Evolutionary conservation across 2,113 vertebrate genomes (phyloP).

Genomic region (Labrus mixtus): DNA sequence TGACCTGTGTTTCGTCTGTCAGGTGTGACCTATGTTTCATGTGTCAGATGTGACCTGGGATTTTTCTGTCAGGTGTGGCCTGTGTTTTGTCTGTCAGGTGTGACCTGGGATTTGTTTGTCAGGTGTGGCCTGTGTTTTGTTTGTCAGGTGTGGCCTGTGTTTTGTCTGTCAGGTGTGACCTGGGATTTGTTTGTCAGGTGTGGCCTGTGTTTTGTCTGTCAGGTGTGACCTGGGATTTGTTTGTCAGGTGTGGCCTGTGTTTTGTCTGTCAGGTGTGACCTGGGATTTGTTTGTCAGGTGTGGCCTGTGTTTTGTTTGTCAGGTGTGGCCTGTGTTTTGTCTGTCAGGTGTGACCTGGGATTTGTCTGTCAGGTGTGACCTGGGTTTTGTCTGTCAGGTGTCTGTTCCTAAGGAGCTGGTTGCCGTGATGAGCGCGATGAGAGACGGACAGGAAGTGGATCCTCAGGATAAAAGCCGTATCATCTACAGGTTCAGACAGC

Average conservation of each 20-base stretch:
- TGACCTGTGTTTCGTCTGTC: conserved; percentile 17
- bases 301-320: conserved; percentile 17
- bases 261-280: neutral
- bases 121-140: neutral
- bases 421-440: conserved; percentile 93
- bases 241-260: conserved; percentile 48
- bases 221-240: conserved; percentile 15
- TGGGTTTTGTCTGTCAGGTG: conserved; percentile 35
- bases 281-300: neutral
- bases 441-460: conserved; percentile 89
- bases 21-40: too few species aligned
- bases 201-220: neutral
- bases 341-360: neutral
- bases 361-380: conserved; percentile 1
- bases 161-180: conserved; percentile 43
- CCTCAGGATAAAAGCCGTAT: conserved; percentile 84
- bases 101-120: too few species aligned
- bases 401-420: conserved; percentile 93
- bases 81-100: conserved; percentile 35
- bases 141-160: conserved; percentile 5
- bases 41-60: neutral
- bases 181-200: too few species aligned
- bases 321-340: too few species aligned
- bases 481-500: conserved; percentile 91
- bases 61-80: conserved; percentile 1